phyloP scores from a whole-genome alignment of 2,888 invertebrate genomes.

The Rhingia campestris region DNA sequence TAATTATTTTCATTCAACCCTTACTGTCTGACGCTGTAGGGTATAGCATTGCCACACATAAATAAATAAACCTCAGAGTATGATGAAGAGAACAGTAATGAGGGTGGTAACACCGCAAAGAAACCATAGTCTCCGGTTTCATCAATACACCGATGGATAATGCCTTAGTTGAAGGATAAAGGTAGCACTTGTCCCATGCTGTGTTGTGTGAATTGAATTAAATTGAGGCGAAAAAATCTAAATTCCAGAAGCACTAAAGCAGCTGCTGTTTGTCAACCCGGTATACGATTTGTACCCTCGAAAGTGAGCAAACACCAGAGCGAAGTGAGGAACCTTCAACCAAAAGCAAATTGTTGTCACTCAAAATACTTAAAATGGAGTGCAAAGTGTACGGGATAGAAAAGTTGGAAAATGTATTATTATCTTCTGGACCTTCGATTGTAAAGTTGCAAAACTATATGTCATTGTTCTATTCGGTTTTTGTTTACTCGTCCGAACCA shows the following conservation, averaged over 20 bases:
- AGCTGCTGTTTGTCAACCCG: constrained; percentile 54
- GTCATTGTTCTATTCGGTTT: constrained; percentile 51
- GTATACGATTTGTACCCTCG: constrained; percentile 16
- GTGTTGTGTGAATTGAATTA: not conserved
- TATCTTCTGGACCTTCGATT: constrained; percentile 10
- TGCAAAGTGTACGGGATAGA: constrained; percentile 5
- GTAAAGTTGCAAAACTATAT: constrained; percentile 54
- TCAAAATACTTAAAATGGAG: constrained; percentile 34
- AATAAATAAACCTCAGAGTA: constrained; percentile 49
- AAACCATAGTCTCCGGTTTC: constrained; percentile 50
- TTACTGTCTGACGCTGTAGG: constrained; percentile 23
- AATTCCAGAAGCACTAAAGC: constrained; percentile 34
- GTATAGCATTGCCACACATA: constrained; percentile 51
- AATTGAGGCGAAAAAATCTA: constrained; percentile 29
- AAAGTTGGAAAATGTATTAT: constrained; percentile 22
- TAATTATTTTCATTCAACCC: constrained; percentile 62
- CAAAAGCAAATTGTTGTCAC: constrained; percentile 60
- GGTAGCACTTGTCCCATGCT: constrained; percentile 16
- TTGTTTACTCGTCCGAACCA: constrained; percentile 22
- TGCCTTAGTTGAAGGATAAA: constrained; percentile 17
- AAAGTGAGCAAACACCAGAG: constrained; percentile 18
- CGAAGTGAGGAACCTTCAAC: constrained; percentile 18
- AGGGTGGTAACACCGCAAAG: constrained; percentile 53
- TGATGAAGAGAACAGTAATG: constrained; percentile 25
- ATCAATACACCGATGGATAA: constrained; percentile 39